A percentile compares a stretch with the other conserved stretches of the same genome.
phyloP scores from a whole-genome alignment of 2,888 invertebrate genomes.

The Rhimphoctona megacephalus region DNA sequence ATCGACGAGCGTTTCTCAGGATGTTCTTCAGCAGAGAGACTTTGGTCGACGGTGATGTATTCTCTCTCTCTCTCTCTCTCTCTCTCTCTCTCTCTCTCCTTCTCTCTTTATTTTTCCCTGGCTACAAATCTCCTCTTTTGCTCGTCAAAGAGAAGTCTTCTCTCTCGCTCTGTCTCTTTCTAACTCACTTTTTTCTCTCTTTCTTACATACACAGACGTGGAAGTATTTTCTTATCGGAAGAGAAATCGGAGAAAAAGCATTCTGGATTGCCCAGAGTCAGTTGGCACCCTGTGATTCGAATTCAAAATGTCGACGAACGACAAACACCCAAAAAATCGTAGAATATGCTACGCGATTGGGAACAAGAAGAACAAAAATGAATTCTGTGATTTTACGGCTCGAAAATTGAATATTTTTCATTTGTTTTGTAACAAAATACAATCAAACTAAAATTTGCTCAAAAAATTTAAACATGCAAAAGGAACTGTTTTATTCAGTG shows the following conservation, averaged over 20 bases:
- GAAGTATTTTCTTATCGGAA: slow-evolving; percentile 32
- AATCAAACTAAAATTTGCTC: neutral
- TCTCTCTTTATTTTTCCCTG: slow-evolving; percentile 4
- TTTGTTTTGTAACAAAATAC: neutral
- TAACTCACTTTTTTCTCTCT: neutral
- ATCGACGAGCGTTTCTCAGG: slow-evolving; percentile 60
- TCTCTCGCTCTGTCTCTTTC: neutral
- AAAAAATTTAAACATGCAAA: neutral
- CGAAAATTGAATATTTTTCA: neutral
- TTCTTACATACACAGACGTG: neutral
- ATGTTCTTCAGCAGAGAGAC: slow-evolving; percentile 46
- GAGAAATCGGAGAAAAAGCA: slow-evolving; percentile 22
- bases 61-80: slow-evolving; percentile 14
- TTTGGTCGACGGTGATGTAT: slow-evolving; percentile 36
- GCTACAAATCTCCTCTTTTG: slow-evolving; percentile 24
- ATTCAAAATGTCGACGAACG: slow-evolving; percentile 43
- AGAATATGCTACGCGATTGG: slow-evolving; percentile 5
- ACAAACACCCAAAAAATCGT: neutral
- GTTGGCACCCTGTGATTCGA: slow-evolving; percentile 55
- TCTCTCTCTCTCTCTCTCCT: slow-evolving; percentile 16
- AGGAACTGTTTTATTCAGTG: neutral
- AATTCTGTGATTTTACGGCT: neutral
- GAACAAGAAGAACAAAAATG: neutral
- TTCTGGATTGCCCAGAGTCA: slow-evolving; percentile 23
- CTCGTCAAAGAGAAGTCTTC: slow-evolving; percentile 39